Percentiles rank a stretch among this genome's conserved stretches.
phyloP scores from a whole-genome alignment of 2,113 vertebrate species.

The Psilopsiagon aymara region DNA sequence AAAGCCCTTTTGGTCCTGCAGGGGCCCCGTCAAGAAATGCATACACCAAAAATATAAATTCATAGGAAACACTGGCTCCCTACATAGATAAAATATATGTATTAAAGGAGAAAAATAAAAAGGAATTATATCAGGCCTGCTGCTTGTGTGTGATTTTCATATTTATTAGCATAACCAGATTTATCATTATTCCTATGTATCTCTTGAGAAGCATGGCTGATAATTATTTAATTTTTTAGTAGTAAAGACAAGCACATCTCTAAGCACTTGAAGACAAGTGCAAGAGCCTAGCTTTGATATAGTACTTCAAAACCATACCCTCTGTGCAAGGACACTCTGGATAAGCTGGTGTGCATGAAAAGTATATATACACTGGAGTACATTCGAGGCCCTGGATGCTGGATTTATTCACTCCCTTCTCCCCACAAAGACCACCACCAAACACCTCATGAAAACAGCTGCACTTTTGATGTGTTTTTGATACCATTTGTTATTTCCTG shows the following conservation, averaged over 20 bases:
- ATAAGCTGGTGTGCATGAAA: not conserved
- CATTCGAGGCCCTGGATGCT: not conserved
- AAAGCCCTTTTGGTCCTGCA: slow-evolving; percentile 17
- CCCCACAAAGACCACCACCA: not conserved
- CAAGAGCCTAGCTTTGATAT: not conserved
- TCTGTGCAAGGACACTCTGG: not conserved
- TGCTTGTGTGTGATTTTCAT: not conserved
- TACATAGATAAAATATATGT: not conserved
- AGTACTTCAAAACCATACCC: not conserved
- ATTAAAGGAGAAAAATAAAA: slow-evolving; percentile 24
- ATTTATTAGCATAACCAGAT: slow-evolving; percentile 18
- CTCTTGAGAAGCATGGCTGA: not conserved
- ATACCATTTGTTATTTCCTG: slow-evolving; percentile 64
- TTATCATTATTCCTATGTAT: not conserved
- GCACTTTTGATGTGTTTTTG: slow-evolving; percentile 13
- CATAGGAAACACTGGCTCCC: not conserved
- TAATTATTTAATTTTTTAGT: not conserved
- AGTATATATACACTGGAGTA: not conserved
- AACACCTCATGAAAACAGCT: not conserved
- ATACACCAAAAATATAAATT: not conserved
- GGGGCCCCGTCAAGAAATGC: not conserved
- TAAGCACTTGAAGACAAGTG: not conserved
- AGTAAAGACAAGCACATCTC: not conserved
- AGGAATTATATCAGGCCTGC: not conserved
- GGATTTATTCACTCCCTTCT: not conserved